phyloP scores from a whole-genome alignment of 2,888 invertebrate species.

The Andrena dorsata region DNA sequence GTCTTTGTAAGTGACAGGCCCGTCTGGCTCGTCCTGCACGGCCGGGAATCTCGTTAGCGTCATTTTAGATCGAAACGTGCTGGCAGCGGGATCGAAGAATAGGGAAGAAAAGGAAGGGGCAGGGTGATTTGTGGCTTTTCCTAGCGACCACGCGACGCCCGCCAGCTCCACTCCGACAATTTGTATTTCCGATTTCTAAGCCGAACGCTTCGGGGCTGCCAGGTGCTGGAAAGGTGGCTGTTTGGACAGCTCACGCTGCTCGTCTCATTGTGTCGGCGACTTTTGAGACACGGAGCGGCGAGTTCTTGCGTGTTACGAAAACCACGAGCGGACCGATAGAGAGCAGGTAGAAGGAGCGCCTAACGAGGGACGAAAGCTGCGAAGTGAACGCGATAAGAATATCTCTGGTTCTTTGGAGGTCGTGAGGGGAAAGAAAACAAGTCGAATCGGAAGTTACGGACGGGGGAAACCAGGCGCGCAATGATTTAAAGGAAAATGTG shows the following conservation, averaged over 20 bases:
- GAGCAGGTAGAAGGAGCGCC: constrained; percentile 18
- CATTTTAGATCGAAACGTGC: constrained; percentile 75
- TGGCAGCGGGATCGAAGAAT: constrained; percentile 45
- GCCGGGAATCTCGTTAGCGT: constrained; percentile 77
- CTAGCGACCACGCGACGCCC: constrained; percentile 68
- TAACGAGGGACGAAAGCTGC: constrained; percentile 43
- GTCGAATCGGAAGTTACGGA: too few species aligned
- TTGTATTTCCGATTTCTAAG: constrained; percentile 79
- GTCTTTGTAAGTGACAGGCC: constrained; percentile 12
- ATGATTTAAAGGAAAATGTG: not conserved
- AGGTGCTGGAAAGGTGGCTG: constrained; percentile 69
- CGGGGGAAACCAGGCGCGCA: too few species aligned
- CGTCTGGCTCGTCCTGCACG: constrained; percentile 55
- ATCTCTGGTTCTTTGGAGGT: not conserved
- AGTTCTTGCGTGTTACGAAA: constrained; percentile 41
- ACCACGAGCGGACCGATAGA: constrained; percentile 21
- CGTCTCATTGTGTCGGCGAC: constrained; percentile 74
- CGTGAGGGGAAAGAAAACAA: not conserved
- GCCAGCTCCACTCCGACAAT: constrained; percentile 70
- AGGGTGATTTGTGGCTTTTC: constrained; percentile 76
- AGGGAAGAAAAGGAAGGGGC: constrained; percentile 37
- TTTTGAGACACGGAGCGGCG: constrained; percentile 57
- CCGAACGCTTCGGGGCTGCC: constrained; percentile 65
- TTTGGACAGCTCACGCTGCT: constrained; percentile 49
- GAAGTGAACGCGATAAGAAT: constrained; percentile 13